A percentile compares a stretch with the other conserved stretches of the same genome.
Evolutionary conservation across 2,797 vertebrate genomes (phyloP).

Genomic region (Crocodylus rhombifer): DNA sequence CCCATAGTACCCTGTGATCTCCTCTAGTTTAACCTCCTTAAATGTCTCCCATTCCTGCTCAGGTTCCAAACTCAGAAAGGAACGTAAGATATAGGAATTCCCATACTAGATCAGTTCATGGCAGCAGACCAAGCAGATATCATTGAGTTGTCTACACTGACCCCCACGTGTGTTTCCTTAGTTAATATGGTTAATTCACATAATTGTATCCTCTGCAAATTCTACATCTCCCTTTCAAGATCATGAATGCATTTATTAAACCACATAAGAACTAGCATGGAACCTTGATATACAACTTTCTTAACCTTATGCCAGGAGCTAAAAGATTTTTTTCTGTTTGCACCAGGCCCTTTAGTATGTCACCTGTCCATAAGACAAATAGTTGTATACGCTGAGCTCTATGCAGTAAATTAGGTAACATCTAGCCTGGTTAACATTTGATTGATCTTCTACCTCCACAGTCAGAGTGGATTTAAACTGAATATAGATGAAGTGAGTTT

Average conservation of each 20-base stretch:
- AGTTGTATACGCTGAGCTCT: neutral
- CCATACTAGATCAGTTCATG: neutral
- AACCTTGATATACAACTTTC: neutral
- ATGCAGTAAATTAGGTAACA: neutral
- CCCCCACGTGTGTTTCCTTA: neutral
- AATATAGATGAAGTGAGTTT: neutral
- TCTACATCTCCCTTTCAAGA: neutral
- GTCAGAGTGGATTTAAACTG: neutral
- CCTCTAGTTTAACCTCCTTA: neutral
- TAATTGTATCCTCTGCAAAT: neutral
- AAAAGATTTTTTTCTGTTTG: neutral
- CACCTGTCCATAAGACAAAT: neutral
- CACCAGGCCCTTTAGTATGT: neutral
- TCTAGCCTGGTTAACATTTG: neutral
- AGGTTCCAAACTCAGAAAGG: neutral
- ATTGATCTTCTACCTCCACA: neutral
- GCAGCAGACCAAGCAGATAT: neutral
- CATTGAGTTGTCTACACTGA: neutral
- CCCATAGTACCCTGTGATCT: neutral
- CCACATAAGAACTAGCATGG: neutral
- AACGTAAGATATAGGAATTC: neutral
- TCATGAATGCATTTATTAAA: neutral
- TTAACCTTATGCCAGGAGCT: neutral
- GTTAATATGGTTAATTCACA: neutral
- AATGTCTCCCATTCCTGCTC: neutral